phyloP scores from a whole-genome alignment of 2,888 invertebrate species.

The Atherix ibis region DNA sequence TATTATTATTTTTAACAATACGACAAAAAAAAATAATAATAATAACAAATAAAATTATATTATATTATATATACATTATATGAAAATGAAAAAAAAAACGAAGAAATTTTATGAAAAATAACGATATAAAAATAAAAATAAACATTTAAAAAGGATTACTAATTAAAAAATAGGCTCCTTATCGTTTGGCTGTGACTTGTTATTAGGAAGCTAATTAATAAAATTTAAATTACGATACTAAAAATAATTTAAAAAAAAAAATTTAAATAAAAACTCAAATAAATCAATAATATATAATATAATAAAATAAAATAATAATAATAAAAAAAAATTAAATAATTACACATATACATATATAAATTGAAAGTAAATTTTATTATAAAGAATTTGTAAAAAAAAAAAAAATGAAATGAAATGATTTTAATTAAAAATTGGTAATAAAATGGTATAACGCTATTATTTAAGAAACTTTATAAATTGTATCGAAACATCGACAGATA shows the following conservation, averaged over 20 bases:
- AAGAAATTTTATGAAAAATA: too few species aligned
- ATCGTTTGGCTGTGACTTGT: slow-evolving; percentile 16
- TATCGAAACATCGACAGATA: too few species aligned
- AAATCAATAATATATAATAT: slow-evolving; percentile 5
- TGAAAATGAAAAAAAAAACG: too few species aligned
- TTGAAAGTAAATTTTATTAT: neutral
- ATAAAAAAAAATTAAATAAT: slow-evolving; percentile 4
- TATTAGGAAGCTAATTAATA: slow-evolving; percentile 12
- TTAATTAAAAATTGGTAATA: too few species aligned
- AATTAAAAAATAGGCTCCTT: slow-evolving; percentile 11
- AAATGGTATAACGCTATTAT: too few species aligned
- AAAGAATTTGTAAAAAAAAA: slow-evolving; percentile 5
- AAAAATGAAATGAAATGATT: too few species aligned
- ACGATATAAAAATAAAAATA: too few species aligned
- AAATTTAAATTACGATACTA: slow-evolving; percentile 5
- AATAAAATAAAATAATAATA: slow-evolving; percentile 4
- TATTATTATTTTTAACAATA: too few species aligned
- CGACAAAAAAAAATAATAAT: too few species aligned
- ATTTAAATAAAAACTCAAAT: slow-evolving; percentile 5
- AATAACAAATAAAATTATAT: too few species aligned
- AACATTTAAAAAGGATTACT: neutral
- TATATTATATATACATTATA: too few species aligned
- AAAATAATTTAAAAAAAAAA: slow-evolving; percentile 5
- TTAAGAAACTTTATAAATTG: too few species aligned
- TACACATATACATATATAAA: slow-evolving; percentile 1